Percentiles rank a stretch among this genome's conserved stretches.
Evolutionary conservation across 1,140 invertebrate species (phyloP).

Genomic region (honey bee (Apis mellifera)): Amel_HAv3.1 CM009935.2:7559001-7559500

Average conservation of each 20-base stretch:
- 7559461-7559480: slow-evolving; percentile 41
- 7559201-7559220: no score
- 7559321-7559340: background rate
- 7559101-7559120: background rate
- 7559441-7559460: slow-evolving; percentile 28
- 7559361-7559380: slow-evolving; percentile 2
- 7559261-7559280: no score
- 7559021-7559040: slow-evolving; percentile 11
- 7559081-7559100: slow-evolving; percentile 9
- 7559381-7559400: slow-evolving; percentile 8
- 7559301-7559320: background rate
- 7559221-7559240: no score
- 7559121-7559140: background rate
- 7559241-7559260: no score
- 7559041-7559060: background rate
- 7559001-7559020: slow-evolving; percentile 53
- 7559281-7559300: no score
- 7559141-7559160: background rate
- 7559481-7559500: slow-evolving; percentile 34
- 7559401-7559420: slow-evolving; percentile 46
- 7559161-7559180: no score
- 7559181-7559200: no score
- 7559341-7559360: background rate
- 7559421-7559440: slow-evolving; percentile 31
- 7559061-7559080: slow-evolving; percentile 34